Conservation (phyloP, 2,888 invertebrate genomes). For the Drosophila affinis region DNA sequence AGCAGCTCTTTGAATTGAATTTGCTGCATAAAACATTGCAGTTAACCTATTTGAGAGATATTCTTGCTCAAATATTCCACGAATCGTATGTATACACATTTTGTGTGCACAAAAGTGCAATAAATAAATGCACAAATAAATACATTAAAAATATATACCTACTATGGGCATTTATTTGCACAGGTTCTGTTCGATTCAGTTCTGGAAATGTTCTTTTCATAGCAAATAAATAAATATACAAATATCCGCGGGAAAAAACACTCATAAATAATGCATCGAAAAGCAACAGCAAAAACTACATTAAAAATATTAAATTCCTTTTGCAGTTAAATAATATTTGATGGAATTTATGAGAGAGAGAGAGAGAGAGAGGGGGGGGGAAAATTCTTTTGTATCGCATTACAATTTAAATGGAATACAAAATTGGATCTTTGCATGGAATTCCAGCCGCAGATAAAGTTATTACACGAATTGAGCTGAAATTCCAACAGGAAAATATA, state of each 20-base stretch:
- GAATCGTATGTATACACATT: background rate
- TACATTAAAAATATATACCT: conserved; percentile 27
- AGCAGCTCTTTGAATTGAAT: conserved; percentile 60
- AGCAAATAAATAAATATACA: conserved; percentile 42
- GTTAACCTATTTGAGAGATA: conserved; percentile 22
- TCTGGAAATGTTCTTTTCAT: conserved; percentile 8
- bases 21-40: conserved; percentile 63
- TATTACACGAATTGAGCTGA: background rate
- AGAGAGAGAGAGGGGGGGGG: background rate
- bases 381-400: conserved; percentile 16
- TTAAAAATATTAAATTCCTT: background rate
- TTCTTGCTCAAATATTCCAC: conserved; percentile 32
- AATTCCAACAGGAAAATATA: background rate
- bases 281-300: conserved; percentile 9
- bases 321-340: conserved; percentile 15
- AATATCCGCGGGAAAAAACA: conserved; percentile 36
- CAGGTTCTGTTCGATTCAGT: conserved; percentile 6
- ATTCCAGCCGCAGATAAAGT: background rate
- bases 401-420: conserved; percentile 17
- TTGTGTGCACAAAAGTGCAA: conserved; percentile 14
- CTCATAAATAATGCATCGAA: conserved; percentile 44
- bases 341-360: conserved; percentile 2
- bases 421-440: background rate
- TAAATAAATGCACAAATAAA: conserved; percentile 61
- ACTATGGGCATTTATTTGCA: conserved; percentile 29